A percentile compares a stretch with the other conserved stretches of the same genome.
Conservation (phyloP, 2,888 invertebrate species). For the Panopea generosa region DNA sequence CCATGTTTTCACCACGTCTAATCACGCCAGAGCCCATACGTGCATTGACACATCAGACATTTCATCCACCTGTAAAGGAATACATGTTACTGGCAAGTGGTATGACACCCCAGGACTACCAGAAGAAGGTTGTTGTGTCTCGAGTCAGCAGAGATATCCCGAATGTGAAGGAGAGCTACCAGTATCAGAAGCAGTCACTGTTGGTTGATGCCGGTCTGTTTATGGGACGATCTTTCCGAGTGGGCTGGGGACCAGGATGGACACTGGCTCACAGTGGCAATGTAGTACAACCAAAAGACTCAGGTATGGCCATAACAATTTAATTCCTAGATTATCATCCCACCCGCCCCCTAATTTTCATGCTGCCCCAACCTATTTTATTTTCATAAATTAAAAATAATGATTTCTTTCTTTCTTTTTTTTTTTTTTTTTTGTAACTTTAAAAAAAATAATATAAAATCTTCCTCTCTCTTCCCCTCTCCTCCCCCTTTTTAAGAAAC, state of each 20-base stretch:
- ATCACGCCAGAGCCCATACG: slow-evolving; percentile 72
- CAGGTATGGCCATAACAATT: too few relatives aligned
- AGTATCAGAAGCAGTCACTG: slow-evolving; percentile 77
- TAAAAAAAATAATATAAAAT: too few relatives aligned
- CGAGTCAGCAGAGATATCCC: slow-evolving; percentile 72
- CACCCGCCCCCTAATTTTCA: too few relatives aligned
- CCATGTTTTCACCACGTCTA: slow-evolving; percentile 67
- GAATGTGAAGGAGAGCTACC: slow-evolving; percentile 74
- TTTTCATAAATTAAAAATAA: too few relatives aligned
- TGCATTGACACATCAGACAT: slow-evolving; percentile 63
- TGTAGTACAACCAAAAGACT: slow-evolving; percentile 44
- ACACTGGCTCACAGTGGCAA: slow-evolving; percentile 86
- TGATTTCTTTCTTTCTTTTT: too few relatives aligned
- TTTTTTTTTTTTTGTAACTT: too few relatives aligned
- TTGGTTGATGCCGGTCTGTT: slow-evolving; percentile 84
- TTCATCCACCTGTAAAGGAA: slow-evolving; percentile 73
- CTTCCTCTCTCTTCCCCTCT: too few relatives aligned
- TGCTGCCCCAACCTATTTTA: too few relatives aligned
- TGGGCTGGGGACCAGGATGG: slow-evolving; percentile 91
- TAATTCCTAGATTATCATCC: too few relatives aligned
- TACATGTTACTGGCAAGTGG: slow-evolving; percentile 79
- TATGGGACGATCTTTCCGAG: slow-evolving; percentile 87
- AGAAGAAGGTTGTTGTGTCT: slow-evolving; percentile 74
- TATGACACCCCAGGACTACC: slow-evolving; percentile 71
- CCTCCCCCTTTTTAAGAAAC: too few relatives aligned